A percentile compares a stretch with the other conserved stretches of the same genome.
These are phyloP conservation scores for Caranx melampygus DNA, from an alignment of 2,113 vertebrate species.

Conservation along the genomic window DNA sequence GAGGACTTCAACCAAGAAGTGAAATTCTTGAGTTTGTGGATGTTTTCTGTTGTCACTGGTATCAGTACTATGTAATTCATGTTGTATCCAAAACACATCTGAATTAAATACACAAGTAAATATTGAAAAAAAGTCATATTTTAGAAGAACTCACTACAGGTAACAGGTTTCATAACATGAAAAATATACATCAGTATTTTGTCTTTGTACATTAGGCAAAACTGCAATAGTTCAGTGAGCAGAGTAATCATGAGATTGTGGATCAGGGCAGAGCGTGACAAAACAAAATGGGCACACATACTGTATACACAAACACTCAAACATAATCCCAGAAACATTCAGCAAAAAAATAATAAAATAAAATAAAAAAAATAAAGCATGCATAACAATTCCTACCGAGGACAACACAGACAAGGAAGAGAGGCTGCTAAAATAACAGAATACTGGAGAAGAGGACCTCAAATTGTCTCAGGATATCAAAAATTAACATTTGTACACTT, in stretches of 20 bases:
- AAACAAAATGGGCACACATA: constrained; percentile 63
- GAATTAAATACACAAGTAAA: constrained; percentile 73
- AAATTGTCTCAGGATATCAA: constrained; percentile 73
- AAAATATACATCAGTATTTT: constrained; percentile 99
- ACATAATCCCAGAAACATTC: constrained; percentile 80
- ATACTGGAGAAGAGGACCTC: constrained; percentile 48
- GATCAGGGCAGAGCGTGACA: constrained; percentile 65
- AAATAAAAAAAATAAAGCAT: constrained; percentile 83
- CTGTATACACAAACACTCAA: constrained; percentile 55
- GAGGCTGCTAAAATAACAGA: constrained; percentile 77
- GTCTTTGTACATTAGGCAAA: constrained; percentile 97
- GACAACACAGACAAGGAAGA: constrained; percentile 78
- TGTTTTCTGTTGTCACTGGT: not conserved
- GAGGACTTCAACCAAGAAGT: no score
- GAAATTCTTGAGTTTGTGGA: not conserved
- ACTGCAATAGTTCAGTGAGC: constrained; percentile 83
- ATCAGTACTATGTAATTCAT: not conserved
- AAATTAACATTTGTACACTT: constrained; percentile 65
- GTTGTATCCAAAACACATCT: constrained; percentile 7
- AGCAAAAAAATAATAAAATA: constrained; percentile 71
- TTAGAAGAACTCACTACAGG: constrained; percentile 99
- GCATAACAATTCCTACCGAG: constrained; percentile 87
- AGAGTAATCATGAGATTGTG: constrained; percentile 82
- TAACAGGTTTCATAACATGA: constrained; percentile 98
- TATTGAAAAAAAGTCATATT: constrained; percentile 96